Evolutionary conservation across 2,113 vertebrate species (phyloP), one percentile per base, ranked within the genome.

Genomic region (Cyrtonyx montezumae): DNA sequence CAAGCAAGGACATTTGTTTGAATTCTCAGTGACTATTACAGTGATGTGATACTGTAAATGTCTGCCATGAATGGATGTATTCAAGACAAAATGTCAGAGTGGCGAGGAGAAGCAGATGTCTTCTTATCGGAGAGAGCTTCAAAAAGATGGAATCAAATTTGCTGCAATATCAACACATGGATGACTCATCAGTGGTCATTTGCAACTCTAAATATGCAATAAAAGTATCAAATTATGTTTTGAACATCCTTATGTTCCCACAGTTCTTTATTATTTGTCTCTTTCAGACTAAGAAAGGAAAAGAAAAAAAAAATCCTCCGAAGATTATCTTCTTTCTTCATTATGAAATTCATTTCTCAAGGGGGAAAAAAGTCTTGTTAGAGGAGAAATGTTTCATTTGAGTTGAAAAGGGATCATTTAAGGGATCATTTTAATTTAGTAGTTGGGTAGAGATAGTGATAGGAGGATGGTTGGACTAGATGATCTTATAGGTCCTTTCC

Each of bases 81-180:
- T 88, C 79, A 91, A 85, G 71, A 70, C 18, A 89, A 89, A 91
- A 95, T 66, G 67, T 84, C 91, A 94, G 71, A 79, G 21, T 1
- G 2, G 25, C 73, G 88, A 96, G 81, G 30, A 82, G 66, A 92
- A 92, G 91, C 83, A 93, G 92, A 93, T 75, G 62, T 71, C 61
- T 86, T 94, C 79, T 93, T 91, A 90, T 93, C 86, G 69, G 43
- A 42, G 36, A 45, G 58, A 84, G 53, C 36, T 92, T 88, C 63
- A 76, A 62, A 90, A 90, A 78, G 80, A 89, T 88, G 86, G 94
- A 90, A 81, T 81, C 51, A 69, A 76, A 88, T 76, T 90, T 96
- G 70, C 40, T n/a, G 71, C 30, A 68, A 66, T 75, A 85, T 68
- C 66, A 79, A 88, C 76, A 86, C 58, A 92, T 59, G 53, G 66